phyloP scores from a whole-genome alignment of 2,113 vertebrate genomes.

The Chionodraco myersi region DNA sequence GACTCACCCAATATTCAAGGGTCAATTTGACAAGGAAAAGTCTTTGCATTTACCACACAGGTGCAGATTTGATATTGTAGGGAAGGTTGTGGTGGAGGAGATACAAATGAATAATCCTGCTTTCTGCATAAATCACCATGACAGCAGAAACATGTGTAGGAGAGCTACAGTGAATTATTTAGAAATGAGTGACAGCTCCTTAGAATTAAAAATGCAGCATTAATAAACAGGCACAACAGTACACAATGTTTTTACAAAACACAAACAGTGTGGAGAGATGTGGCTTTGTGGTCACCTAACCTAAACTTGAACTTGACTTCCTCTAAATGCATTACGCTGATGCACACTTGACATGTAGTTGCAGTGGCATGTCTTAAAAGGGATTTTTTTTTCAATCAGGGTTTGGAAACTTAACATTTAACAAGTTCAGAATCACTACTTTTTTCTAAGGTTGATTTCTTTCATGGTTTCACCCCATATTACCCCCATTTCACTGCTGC shows the following conservation, averaged over 20 bases:
- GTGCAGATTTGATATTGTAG: constrained; percentile 19
- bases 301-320: constrained; percentile 13
- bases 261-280: background rate
- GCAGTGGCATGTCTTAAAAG: background rate
- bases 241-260: background rate
- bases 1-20: constrained; percentile 7
- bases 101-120: constrained; percentile 12
- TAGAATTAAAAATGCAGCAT: constrained; percentile 11
- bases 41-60: background rate
- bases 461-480: constrained; percentile 16
- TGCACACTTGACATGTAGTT: background rate
- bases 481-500: constrained; percentile 13
- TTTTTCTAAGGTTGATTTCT: constrained; percentile 33
- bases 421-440: constrained; percentile 1
- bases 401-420: constrained; percentile 22
- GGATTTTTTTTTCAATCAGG: constrained; percentile 14
- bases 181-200: constrained; percentile 32
- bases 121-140: constrained; percentile 29
- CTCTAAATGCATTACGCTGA: background rate
- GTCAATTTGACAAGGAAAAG: background rate
- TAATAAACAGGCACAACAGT: background rate
- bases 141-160: constrained; percentile 26
- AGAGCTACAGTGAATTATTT: constrained; percentile 40
- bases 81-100: background rate
- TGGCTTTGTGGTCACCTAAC: constrained; percentile 6